Percentiles rank a stretch among this genome's conserved stretches.
Evolutionary conservation across 1,140 invertebrate genomes (phyloP).

Genomic region (Laodelphax striatellus): DNA sequence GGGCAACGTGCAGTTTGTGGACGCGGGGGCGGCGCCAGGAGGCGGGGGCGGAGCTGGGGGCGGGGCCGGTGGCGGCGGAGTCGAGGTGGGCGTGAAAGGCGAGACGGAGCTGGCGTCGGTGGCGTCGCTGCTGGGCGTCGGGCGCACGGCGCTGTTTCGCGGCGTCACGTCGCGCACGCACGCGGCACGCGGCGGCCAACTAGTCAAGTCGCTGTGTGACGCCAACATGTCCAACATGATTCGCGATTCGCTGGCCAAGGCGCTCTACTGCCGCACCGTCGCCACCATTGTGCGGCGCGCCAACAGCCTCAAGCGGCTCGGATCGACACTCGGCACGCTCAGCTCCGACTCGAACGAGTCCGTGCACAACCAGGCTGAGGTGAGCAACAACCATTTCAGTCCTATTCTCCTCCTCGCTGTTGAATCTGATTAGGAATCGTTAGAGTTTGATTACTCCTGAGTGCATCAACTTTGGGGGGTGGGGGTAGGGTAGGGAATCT

Average conservation of each 20-base stretch:
- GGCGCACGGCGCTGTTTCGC: conserved; percentile 58
- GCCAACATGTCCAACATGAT: conserved; percentile 76
- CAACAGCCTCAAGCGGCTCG: conserved; percentile 79
- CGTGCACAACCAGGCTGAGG: conserved; percentile 75
- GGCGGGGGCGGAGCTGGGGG: no score
- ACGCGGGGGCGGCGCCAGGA: conserved; percentile 37
- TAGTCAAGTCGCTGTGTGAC: conserved; percentile 72
- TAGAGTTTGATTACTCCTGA: no score
- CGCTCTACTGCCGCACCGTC: conserved; percentile 87
- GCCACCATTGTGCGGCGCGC: conserved; percentile 85
- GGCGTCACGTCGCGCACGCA: conserved; percentile 77
- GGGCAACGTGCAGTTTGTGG: conserved; percentile 82
- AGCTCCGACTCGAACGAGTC: conserved; percentile 86
- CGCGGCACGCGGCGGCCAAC: conserved; percentile 70
- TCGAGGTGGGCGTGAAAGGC: conserved; percentile 63
- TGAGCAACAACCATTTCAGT: conserved; percentile 13
- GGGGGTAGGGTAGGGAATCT: no score
- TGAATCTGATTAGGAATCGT: no score
- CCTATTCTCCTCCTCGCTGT: no score
- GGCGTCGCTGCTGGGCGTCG: conserved; percentile 69
- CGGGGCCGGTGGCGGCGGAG: no score
- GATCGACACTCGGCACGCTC: conserved; percentile 78
- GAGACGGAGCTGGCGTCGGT: conserved; percentile 71
- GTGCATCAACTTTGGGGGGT: no score
- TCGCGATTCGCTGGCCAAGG: conserved; percentile 81